phyloP scores from a whole-genome alignment of 2,797 vertebrate genomes.

The Xerus rutilus region DNA sequence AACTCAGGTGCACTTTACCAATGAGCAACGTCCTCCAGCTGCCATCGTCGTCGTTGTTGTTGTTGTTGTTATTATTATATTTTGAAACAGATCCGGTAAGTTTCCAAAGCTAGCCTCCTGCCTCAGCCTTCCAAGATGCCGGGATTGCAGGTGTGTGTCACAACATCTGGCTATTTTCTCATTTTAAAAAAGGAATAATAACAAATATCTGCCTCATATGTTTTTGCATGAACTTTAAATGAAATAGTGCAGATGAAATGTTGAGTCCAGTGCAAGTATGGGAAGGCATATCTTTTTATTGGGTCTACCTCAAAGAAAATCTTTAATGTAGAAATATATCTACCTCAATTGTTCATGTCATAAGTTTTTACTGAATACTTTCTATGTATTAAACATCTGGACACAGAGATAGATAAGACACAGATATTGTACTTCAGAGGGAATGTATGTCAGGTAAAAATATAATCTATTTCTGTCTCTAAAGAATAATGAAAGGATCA shows the following conservation, averaged over 20 bases:
- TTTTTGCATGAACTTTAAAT: conserved; percentile 24
- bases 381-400: not conserved
- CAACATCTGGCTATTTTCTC: not conserved
- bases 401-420: not conserved
- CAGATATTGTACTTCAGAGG: not conserved
- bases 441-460: not conserved
- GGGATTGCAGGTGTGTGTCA: no score
- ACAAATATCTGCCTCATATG: not conserved
- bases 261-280: not conserved
- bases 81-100: no score
- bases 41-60: no score
- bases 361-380: not conserved
- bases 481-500: not conserved
- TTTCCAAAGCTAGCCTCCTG: no score
- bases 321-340: not conserved
- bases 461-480: not conserved
- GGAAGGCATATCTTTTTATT: not conserved
- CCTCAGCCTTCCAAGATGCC: no score
- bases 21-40: no score
- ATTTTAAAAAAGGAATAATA: conserved; percentile 6
- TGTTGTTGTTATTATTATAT: no score
- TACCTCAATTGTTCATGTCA: not conserved
- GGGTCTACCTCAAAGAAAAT: not conserved
- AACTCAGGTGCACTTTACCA: no score
- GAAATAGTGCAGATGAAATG: not conserved